Conservation (phyloP, 2,797 vertebrate species). For the Notoglanidium macrostoma region DNA sequence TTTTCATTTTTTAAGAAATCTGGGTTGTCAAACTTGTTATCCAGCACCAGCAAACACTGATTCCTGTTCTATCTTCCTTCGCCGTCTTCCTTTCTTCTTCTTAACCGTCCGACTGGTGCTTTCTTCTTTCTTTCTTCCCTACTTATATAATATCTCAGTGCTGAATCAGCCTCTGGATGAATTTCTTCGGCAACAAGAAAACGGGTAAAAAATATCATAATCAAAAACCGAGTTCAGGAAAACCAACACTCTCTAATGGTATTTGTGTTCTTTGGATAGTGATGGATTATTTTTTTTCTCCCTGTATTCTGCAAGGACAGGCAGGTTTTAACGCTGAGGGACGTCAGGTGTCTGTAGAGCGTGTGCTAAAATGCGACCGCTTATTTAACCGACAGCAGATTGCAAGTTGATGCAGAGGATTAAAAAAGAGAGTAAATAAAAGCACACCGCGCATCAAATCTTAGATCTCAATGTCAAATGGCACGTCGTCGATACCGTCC, state of each 20-base stretch:
- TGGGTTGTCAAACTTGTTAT: no score
- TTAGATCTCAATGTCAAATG: slow-evolving; percentile 47
- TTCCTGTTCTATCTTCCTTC: no score
- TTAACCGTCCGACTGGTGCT: no score
- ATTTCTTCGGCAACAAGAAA: not conserved
- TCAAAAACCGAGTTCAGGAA: not conserved
- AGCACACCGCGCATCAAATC: slow-evolving; percentile 44
- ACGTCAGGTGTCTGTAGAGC: slow-evolving; percentile 18
- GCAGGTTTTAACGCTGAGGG: slow-evolving; percentile 30
- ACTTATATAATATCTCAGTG: no score
- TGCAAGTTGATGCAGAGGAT: not conserved
- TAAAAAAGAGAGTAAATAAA: slow-evolving; percentile 49
- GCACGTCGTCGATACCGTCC: slow-evolving; percentile 42
- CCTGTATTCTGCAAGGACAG: not conserved
- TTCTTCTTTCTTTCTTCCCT: not conserved
- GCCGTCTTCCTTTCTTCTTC: no score
- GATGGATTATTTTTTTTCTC: not conserved
- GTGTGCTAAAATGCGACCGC: slow-evolving; percentile 5
- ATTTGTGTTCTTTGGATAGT: not conserved
- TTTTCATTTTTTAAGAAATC: no score
- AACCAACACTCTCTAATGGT: not conserved
- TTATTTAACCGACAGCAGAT: slow-evolving; percentile 22
- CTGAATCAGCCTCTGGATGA: not conserved
- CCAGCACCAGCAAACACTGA: no score
- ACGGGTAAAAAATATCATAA: not conserved